Base-by-base conservation (phyloP, 1,140 invertebrate species). In the Zaprionus lachaisei region DNA sequence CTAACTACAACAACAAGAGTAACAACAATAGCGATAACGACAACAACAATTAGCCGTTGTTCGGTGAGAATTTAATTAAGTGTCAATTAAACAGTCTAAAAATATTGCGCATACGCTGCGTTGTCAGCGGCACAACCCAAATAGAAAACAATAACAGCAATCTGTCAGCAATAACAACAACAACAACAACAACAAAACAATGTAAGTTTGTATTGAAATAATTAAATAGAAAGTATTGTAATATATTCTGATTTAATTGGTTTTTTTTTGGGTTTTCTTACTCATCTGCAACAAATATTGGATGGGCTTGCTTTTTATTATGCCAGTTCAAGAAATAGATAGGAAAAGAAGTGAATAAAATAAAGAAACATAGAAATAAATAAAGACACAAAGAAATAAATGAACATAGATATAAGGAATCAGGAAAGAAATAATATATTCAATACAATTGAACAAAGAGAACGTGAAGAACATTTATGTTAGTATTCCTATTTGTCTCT, bases 51-150 rank as follows among this genome's bases (percentile, higher is more conserved):
- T 54, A 56, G 41, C 22, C 55, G 70, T 63, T 69, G 34, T 66
- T 66, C 38, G 65, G 63, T 51, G 49, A 12, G 24, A 71, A 69
- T 72, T 80, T 55, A 51, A 51, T 72, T 60, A 65, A 58, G 77
- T 76, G 84, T 87, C 83, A 87, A 78, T 87, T 87, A 83, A 67
- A 65, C 34, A 77, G 74, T 69, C 77, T 65, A 22, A 63, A 62
- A 72, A 66, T 58, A 74, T 82, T 57, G 73, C 69, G 77, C 80
- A 80, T 83, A 87, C 83, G 79, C 44, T 44, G 51, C 56, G 47
- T 51, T 24, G 72, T 61, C 26, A 38, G 41, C 64, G 68, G 14
- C 47, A 28, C 31, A 70, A 44, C 31, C 1, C 15, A 31, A 28
- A 51, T 17, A 55, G 20, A 64, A 64, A 64, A 49, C 22, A 67